A percentile compares a stretch with the other conserved stretches of the same genome.
Evolutionary conservation across 92 coral and sea anemone genomes (phyloP).

Genomic region (Montipora capitata): DNA sequence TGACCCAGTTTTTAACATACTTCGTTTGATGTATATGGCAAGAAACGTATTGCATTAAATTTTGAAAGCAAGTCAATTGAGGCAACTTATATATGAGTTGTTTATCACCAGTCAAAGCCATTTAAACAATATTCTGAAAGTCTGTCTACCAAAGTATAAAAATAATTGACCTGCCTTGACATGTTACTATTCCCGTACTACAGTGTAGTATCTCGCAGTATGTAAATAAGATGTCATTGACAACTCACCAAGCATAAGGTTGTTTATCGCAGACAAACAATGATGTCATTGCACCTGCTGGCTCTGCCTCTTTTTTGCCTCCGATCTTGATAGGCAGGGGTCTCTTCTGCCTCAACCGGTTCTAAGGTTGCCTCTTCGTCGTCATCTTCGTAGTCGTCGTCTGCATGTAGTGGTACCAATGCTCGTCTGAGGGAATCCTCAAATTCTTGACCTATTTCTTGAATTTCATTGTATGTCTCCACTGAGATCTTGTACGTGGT

Average conservation of each 20-base stretch:
- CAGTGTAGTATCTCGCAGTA: constrained; percentile 6
- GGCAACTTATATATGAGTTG: constrained; percentile 2
- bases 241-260: neutral
- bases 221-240: constrained; percentile 14
- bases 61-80: neutral
- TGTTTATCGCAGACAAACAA: constrained; percentile 14
- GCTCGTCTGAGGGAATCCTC: constrained; percentile 13
- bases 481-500: constrained; percentile 5
- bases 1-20: constrained; percentile 2
- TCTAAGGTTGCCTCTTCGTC: constrained; percentile 25
- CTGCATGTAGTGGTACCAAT: neutral
- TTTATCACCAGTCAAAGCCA: constrained; percentile 7
- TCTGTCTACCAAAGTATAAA: too few species aligned
- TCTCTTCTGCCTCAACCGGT: constrained; percentile 28
- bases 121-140: neutral
- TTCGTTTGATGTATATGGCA: neutral
- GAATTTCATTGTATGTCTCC: constrained; percentile 13
- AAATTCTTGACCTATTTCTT: neutral
- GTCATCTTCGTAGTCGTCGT: constrained; percentile 19
- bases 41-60: neutral
- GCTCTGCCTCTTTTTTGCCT: constrained; percentile 32
- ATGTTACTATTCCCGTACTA: constrained; percentile 4
- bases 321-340: constrained; percentile 20
- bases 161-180: neutral
- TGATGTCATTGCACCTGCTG: constrained; percentile 19